Evolutionary conservation across 2,888 invertebrate genomes (phyloP).

Genomic region (Glaucopsyche alexis): DNA sequence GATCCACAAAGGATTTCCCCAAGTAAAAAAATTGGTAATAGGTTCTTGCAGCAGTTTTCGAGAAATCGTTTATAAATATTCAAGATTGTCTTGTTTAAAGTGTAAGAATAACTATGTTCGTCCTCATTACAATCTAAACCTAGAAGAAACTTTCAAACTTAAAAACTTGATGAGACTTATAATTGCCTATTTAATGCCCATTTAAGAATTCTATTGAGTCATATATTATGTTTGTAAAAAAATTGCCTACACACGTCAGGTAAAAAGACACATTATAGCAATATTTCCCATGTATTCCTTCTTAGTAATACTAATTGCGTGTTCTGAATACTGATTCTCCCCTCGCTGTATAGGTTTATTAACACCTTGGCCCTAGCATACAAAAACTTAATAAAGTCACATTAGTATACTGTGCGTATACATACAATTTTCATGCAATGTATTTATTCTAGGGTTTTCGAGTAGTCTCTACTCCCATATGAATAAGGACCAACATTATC

Average conservation of each 20-base stretch:
- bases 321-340: slow-evolving; percentile 24
- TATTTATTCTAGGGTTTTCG: neutral
- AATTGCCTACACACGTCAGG: neutral
- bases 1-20: too few species aligned
- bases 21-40: too few species aligned
- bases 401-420: slow-evolving; percentile 27
- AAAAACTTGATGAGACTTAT: neutral
- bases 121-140: too few species aligned
- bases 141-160: too few species aligned
- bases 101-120: too few species aligned
- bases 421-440: slow-evolving; percentile 29
- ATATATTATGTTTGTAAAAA: slow-evolving; percentile 9
- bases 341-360: slow-evolving; percentile 28
- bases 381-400: slow-evolving; percentile 29
- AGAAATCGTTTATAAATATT: too few species aligned
- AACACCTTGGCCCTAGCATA: slow-evolving; percentile 32
- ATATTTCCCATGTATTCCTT: slow-evolving; percentile 18
- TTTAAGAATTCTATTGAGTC: slow-evolving; percentile 23
- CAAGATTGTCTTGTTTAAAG: too few species aligned
- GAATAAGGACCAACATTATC: slow-evolving; percentile 6
- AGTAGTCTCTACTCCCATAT: neutral
- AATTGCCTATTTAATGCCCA: neutral
- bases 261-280: slow-evolving; percentile 3
- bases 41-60: too few species aligned
- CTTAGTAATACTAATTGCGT: slow-evolving; percentile 17